Evolutionary conservation across 2,888 invertebrate species (phyloP).

Genomic region (Synergus umbraculus): DNA sequence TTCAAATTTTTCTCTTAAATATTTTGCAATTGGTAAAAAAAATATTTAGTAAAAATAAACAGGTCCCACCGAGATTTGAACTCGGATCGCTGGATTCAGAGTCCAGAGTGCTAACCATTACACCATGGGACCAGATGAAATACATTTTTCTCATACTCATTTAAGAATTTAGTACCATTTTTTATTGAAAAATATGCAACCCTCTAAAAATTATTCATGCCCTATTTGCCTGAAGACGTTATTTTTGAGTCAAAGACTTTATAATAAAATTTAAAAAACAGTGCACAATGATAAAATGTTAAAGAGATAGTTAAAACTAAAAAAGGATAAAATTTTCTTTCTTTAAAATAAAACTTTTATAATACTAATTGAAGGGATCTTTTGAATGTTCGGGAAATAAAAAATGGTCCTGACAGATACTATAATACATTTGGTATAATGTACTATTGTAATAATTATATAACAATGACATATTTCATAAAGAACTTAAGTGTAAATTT

Average conservation of each 20-base stretch:
- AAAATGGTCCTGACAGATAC: conserved; percentile 1
- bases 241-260: neutral
- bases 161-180: neutral
- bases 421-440: conserved; percentile 37
- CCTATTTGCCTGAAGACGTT: neutral
- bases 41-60: neutral
- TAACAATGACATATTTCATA: conserved; percentile 60
- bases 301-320: neutral
- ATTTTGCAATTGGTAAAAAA: too few species aligned
- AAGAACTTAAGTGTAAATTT: conserved; percentile 60
- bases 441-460: conserved; percentile 56
- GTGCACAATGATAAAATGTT: neutral
- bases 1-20: too few species aligned
- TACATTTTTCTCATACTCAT: neutral
- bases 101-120: conserved; percentile 90
- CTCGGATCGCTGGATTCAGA: conserved; percentile 90
- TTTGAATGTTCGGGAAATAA: neutral
- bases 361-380: neutral
- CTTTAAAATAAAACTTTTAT: neutral
- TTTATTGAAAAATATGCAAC: neutral
- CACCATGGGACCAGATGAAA: conserved; percentile 82
- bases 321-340: neutral
- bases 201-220: neutral
- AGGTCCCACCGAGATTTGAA: conserved; percentile 89
- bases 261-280: neutral